phyloP scores from a whole-genome alignment of 2,113 vertebrate genomes.

The Chaetorhynchus papuensis region DNA sequence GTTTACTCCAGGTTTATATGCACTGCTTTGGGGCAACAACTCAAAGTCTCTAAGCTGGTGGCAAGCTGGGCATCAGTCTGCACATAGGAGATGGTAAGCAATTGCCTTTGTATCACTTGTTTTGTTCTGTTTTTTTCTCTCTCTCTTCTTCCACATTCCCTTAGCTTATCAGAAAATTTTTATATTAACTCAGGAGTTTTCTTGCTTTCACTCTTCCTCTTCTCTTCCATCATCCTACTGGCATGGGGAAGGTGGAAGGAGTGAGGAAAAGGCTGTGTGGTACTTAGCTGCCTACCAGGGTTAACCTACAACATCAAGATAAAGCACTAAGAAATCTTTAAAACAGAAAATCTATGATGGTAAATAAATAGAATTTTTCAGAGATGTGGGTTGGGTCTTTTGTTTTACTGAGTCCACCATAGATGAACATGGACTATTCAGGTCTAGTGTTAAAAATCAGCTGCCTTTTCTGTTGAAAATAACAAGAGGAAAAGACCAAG shows the following conservation, averaged over 20 bases:
- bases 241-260: accelerated
- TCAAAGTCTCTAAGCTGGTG: neutral
- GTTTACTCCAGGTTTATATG: neutral
- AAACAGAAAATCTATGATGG: neutral
- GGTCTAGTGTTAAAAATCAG: neutral
- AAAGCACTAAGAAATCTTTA: neutral
- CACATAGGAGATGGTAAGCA: neutral
- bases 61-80: neutral
- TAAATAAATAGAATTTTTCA: neutral
- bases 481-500: neutral
- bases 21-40: neutral
- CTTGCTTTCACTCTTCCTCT: neutral
- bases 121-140: neutral
- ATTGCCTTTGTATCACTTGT: neutral
- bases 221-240: neutral
- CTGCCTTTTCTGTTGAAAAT: neutral
- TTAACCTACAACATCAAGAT: neutral
- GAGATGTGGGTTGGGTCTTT: accelerated
- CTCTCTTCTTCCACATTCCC: neutral
- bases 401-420: neutral
- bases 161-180: neutral
- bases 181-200: neutral
- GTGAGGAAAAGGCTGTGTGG: neutral
- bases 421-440: neutral
- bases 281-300: neutral